Evolutionary conservation across 2,113 vertebrate species (phyloP), one percentile per base, ranked within the genome.

Genomic region (Fregata magnificens): DNA sequence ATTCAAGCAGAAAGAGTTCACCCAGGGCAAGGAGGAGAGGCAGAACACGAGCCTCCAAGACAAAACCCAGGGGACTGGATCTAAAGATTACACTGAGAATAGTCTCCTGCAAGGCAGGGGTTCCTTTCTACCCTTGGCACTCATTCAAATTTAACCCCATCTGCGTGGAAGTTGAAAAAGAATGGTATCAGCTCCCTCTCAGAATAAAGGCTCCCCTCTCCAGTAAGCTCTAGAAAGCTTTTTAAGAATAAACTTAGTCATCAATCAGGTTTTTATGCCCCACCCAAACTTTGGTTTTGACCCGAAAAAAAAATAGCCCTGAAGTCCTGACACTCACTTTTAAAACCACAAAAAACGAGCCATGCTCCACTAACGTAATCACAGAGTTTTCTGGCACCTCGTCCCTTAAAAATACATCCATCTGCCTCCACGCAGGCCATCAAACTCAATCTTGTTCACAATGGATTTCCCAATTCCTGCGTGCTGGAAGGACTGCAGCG

Each of bases 171-270:
- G 58, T 85, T 82, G 66, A 90, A 52, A 94, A 79, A 80, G 73
- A 69, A 76, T 69, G 69, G 59, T 92, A 97, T 93, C 92, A 90
- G 93, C 76, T 97, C 97, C 92, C 73, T 77, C 95, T 95, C 63
- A 47, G 94, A 97, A 97, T 93, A 97, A 97, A 97, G 95, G 34
- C 13, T 96, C 79, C 16, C 62, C 69, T 74, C 65, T 92, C 78
- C 38, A 90, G 84, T 50, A 86, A 94, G 87, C 89, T 95, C 94
- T 95, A 97, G 96, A 95, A 96, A 98, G 97, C 97, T 98, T 97
- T 98, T 98, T 96, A 98, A 98, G 98, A 98, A 98, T 97, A 98
- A 98, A 98, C 97, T 98, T 98, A 97, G 97, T 98, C 98, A 97
- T 96, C 97, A 96, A 97, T 96, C 96, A 98, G 97, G 97, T 98